Base-by-base conservation (phyloP, 1,140 invertebrate species). In the Plutomurus gul region DNA sequence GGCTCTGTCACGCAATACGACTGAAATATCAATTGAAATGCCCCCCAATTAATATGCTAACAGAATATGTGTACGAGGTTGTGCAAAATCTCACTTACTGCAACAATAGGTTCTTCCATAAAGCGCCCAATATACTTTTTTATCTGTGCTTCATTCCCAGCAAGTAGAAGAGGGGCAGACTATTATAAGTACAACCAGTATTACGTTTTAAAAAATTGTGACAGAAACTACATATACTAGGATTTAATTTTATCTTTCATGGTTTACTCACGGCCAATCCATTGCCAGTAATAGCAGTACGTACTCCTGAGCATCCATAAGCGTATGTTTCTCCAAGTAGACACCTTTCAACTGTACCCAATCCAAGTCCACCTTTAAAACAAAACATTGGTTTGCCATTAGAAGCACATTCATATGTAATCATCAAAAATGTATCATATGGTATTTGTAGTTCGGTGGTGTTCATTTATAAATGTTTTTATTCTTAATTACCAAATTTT, bases 1-100 rank as follows among this genome's bases (percentile, higher is more conserved):
- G 96, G 95, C 86, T 98, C 96, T 4, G 95, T 99, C 7, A 98
- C 96, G 87, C 94, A 91, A 85, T 98, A 98, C 0, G 95, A 92
- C 92, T 93, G 79, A 7, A 74, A 77, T 20, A 43, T 8, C n/a
- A 71, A n/a, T 10, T 47, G 13, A 70, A 7, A 70, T 10, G 51
- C 36, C 36, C 22, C 5, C 22, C 18, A 16, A 70, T 36, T 18
- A 18, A 39, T 20, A 16, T 39, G 20, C 40, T 25, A 77, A 27
- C 3, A 25, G 22, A 70, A 70, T 4, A 27, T 36, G n/a, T n/a
- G 8, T 11, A 40, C 16, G n/a, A 6, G 25, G 3, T 22, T 22
- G 10, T 22, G 39, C 8, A 76, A 30, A 11, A 71, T 76, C 16
- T 40, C 75, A 91, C 92, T 91, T 88, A 95, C 96, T 87, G 94